A percentile compares a stretch with the other conserved stretches of the same genome.
Evolutionary conservation across 2,888 invertebrate species (phyloP).

Genomic region (Andrena marginata): DNA sequence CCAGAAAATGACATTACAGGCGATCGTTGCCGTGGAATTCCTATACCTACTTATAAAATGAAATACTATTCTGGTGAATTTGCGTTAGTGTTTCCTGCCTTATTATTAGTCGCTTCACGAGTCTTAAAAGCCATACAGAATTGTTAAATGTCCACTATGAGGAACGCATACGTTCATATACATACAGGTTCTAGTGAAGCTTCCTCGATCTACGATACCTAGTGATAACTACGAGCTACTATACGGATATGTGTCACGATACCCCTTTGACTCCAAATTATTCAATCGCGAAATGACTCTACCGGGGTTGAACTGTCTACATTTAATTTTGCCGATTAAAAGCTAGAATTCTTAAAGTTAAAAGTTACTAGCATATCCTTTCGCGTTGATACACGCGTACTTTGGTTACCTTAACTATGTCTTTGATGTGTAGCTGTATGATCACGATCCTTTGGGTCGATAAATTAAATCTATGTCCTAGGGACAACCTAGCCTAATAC

Average conservation of each 20-base stretch:
- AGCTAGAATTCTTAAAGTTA: background rate
- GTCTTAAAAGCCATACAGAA: background rate
- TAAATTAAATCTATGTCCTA: conserved; percentile 27
- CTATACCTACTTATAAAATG: background rate
- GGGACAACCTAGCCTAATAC: background rate
- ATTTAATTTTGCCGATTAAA: background rate
- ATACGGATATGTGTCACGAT: background rate
- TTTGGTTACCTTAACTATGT: conserved; percentile 71
- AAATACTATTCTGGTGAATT: background rate
- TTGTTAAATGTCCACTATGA: background rate
- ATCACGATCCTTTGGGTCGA: conserved; percentile 52
- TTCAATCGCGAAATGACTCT: background rate
- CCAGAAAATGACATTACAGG: background rate
- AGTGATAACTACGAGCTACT: background rate
- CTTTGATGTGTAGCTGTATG: conserved; percentile 81
- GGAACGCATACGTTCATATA: background rate
- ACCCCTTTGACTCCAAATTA: background rate
- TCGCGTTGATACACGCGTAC: conserved; percentile 37
- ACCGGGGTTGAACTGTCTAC: background rate
- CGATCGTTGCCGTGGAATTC: background rate
- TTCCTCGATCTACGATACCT: background rate
- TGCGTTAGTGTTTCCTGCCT: background rate
- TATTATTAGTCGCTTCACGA: background rate
- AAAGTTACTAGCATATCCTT: conserved; percentile 13
- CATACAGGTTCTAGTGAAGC: background rate